Base-by-base conservation (phyloP, 1,140 invertebrate species). In the Chlorops oryzae region DNA sequence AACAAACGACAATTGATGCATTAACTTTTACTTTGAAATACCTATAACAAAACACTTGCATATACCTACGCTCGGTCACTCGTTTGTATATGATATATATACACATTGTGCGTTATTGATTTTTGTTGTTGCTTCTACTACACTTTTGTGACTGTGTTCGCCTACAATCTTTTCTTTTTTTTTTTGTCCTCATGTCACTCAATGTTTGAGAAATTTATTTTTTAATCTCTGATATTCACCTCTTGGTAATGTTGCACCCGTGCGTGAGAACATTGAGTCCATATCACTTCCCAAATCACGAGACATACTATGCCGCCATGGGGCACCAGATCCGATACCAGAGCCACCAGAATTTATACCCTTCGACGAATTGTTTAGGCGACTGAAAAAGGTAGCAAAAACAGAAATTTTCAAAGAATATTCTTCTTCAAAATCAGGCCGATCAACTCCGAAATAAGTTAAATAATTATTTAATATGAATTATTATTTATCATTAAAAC, bases 261-360 rank as follows among this genome's bases (percentile, higher is more conserved):
- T 70, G 48, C 73, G 67, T 49, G 75, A 76, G 58, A 78, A 78
- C 59, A 78, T 78, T 41, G 73, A 77, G 44, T 80, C 77, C 58
- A 79, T 78, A 52, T 79, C 77, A 44, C 72, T 74, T 15, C 75
- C 73, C 47, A 79, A 54, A 51, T 81, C 79, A 49, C 79, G 72
- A 42, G 78, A 79, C 51, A 79, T 73, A 61, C 80, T 81, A 50
- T 79, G 74, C 50, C 80, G 70, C 80, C 80, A 81, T 6, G 78
- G 77, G 12, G 62, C 73, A 54, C 56, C 73, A 5, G 62, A 44
- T 17, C 60, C 63, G 43, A 47, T 56, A 54, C 18, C 18, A 18
- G 5, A 6, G n/a, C 5, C n/a, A 5, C 45, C 59, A 35, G 58
- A 61, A 55, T 50, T 59, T 48, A 45, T 40, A 12, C 25, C 40